phyloP scores from a whole-genome alignment of 2,888 invertebrate species.

The Diloba caeruleocephala region DNA sequence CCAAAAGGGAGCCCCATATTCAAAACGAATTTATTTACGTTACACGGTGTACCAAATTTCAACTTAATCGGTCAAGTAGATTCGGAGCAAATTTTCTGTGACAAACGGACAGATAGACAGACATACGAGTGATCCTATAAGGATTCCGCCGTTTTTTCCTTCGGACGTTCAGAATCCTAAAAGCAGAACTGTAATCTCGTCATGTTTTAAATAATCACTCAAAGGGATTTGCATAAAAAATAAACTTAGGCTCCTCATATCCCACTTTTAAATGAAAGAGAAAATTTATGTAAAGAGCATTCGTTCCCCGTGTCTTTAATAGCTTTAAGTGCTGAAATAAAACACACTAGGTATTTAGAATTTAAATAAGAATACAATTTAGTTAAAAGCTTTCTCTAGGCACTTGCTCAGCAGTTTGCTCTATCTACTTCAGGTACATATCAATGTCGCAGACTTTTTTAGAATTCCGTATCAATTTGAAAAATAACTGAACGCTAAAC shows the following conservation, averaged over 20 bases:
- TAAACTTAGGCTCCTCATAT: conserved; percentile 33
- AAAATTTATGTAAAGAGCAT: conserved; percentile 51
- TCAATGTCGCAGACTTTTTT: conserved; percentile 19
- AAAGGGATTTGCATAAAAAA: conserved; percentile 38
- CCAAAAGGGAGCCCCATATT: too few relatives aligned
- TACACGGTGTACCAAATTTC: too few relatives aligned
- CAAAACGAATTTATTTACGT: too few relatives aligned
- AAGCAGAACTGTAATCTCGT: conserved; percentile 6
- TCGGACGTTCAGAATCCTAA: too few relatives aligned
- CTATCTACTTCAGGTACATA: conserved; percentile 38
- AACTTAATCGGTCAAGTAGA: too few relatives aligned
- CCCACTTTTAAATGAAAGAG: conserved; percentile 43
- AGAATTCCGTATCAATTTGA: too few relatives aligned
- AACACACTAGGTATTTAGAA: conserved; percentile 56
- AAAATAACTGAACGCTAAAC: too few relatives aligned
- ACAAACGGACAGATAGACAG: too few relatives aligned
- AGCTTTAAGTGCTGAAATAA: conserved; percentile 55
- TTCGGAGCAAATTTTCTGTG: too few relatives aligned
- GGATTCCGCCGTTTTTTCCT: too few relatives aligned
- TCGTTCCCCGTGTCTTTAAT: conserved; percentile 52
- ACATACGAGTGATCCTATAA: too few relatives aligned
- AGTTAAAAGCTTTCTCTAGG: conserved; percentile 49
- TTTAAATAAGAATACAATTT: conserved; percentile 59
- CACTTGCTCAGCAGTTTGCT: conserved; percentile 29
- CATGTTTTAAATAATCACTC: conserved; percentile 37